phyloP scores from a whole-genome alignment of 2,888 invertebrate species.

The Hydroisotoma schaefferi region DNA sequence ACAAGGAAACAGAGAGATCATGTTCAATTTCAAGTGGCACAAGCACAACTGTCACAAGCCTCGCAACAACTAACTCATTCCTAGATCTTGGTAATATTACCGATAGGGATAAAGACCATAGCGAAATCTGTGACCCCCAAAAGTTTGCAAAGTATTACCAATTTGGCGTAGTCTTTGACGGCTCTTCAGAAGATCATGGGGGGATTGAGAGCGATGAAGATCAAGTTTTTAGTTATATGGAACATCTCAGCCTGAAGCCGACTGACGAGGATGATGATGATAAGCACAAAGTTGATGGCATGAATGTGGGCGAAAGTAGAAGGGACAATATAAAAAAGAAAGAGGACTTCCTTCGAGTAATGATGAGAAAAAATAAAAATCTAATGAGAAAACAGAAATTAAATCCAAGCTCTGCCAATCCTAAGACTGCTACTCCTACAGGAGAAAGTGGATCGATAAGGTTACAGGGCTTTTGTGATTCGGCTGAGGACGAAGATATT shows the following conservation, averaged over 20 bases:
- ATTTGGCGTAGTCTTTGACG: slow-evolving; percentile 48
- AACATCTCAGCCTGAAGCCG: slow-evolving; percentile 21
- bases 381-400: slow-evolving; percentile 4
- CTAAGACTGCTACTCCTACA: not conserved
- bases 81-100: too few species aligned
- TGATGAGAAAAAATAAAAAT: slow-evolving; percentile 23
- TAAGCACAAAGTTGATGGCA: not conserved
- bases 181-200: slow-evolving; percentile 26
- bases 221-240: not conserved
- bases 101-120: slow-evolving; percentile 35
- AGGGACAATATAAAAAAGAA: too few species aligned
- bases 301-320: not conserved
- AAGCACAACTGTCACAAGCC: slow-evolving; percentile 2
- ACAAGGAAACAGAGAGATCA: slow-evolving; percentile 10
- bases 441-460: too few species aligned
- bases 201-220: slow-evolving; percentile 11
- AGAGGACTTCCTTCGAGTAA: slow-evolving; percentile 18
- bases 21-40: not conserved
- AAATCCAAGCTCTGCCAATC: not conserved
- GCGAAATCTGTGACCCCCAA: slow-evolving; percentile 47
- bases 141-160: slow-evolving; percentile 49
- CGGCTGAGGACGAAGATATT: slow-evolving; percentile 43
- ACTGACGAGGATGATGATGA: slow-evolving; percentile 4
- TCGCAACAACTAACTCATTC: slow-evolving; percentile 15
- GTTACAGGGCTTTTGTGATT: slow-evolving; percentile 20